Base-by-base conservation (phyloP, 1,140 invertebrate species). In the Rhizoglyphus robini region DNA sequence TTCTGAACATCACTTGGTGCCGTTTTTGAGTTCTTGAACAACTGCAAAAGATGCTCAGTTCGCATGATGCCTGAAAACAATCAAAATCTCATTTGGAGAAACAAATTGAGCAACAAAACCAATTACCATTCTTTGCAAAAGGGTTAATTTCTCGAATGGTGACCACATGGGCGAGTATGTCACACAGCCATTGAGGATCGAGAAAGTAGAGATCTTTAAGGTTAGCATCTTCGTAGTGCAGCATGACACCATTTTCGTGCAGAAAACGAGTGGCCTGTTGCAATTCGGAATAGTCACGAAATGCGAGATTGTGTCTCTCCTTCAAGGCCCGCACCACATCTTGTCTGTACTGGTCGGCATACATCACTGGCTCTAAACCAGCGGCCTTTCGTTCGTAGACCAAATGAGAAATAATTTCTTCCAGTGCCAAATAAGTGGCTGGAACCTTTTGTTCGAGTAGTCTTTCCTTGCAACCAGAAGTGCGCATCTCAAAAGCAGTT, bases 151-250 rank as follows among this genome's bases (percentile, higher is more conserved):
- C 92, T 8, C 90, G 76, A 27, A 96, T 91, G 0, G 93, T 95
- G 8, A 98, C 89, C 0, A 97, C 91, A 76, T 93, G 89, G 0
- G 93, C 92, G 15, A 99, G 75, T 83, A 97, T 90, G 75, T 98
- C 94, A 78, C 93, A 98, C 3, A 99, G 80, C 95, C 95, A 99
- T 73, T 98, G 95, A 0, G 95, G 94, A 77, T 97, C 90, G 18
- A 99, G 77, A 75, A 96, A 96, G 73, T 90, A 91, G 29, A 96
- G 79, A 78, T 98, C 93, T 73, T 91, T 89, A 0, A 99, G 78
- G 0, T 90, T 90, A 1, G 90, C 88, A 76, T 99, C 96, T 72
- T 98, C 94, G 74, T 97, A 99, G 77, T 98, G 93, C 0, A 98
- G 79, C n/a, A 99, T 78, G 27, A 99, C 87, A 57, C 92, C 96